Percentiles rank a stretch among this genome's conserved stretches.
phyloP scores from a whole-genome alignment of 1,140 invertebrate genomes.

The Muscidifurax raptorellus region DNA sequence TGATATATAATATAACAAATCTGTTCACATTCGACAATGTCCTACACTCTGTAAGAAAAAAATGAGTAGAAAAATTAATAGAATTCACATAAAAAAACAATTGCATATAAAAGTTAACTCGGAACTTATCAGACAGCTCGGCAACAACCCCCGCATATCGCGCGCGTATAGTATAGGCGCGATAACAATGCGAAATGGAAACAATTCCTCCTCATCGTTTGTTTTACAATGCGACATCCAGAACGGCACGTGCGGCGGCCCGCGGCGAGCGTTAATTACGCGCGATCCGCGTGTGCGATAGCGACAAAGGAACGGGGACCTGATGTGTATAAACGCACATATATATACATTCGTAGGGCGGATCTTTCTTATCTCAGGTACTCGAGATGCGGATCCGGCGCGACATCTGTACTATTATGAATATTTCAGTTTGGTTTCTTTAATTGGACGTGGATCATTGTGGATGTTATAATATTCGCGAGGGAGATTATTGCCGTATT shows the following conservation, averaged over 20 bases:
- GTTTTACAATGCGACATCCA: not conserved
- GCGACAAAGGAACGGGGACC: not conserved
- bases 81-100: not conserved
- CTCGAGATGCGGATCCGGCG: not conserved
- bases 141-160: not conserved
- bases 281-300: conserved; percentile 45
- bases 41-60: not conserved
- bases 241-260: not conserved
- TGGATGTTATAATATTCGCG: not conserved
- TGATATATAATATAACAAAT: too few species aligned
- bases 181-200: not conserved
- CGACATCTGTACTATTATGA: not conserved
- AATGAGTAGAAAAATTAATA: not conserved
- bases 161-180: not conserved
- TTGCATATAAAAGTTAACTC: too few species aligned
- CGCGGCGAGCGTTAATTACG: conserved; percentile 35
- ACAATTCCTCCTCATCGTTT: not conserved
- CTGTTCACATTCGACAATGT: too few species aligned
- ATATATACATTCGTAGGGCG: not conserved
- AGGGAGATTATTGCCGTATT: too few species aligned
- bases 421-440: not conserved
- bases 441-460: not conserved
- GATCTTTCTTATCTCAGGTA: not conserved
- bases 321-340: not conserved
- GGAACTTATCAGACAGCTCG: not conserved